Evolutionary conservation across 2,113 vertebrate genomes (phyloP).

Genomic region (Albula goreensis): DNA sequence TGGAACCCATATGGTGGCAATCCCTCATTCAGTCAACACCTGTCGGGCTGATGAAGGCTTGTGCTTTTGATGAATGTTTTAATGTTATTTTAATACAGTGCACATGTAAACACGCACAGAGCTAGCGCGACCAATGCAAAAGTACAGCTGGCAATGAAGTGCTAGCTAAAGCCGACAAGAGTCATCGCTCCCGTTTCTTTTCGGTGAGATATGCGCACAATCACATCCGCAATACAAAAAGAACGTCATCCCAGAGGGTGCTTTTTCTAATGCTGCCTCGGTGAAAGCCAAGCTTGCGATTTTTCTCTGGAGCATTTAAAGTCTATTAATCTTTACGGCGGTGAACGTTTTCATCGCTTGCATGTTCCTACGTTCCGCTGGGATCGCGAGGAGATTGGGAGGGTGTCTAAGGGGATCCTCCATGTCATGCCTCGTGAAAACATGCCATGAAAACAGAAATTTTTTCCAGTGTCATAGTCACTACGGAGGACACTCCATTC

Average conservation of each 20-base stretch:
- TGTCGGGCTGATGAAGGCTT: slow-evolving; percentile 11
- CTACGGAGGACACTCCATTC: not conserved
- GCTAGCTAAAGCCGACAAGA: not conserved
- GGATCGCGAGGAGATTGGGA: not conserved
- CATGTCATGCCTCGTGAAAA: not conserved
- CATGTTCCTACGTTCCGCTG: not conserved
- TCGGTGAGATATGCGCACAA: not conserved
- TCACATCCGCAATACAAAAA: not conserved
- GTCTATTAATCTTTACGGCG: not conserved
- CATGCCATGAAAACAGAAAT: not conserved
- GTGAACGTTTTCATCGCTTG: not conserved
- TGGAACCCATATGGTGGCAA: slow-evolving; percentile 23
- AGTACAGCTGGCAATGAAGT: not conserved
- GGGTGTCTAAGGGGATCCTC: not conserved
- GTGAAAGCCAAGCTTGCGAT: not conserved
- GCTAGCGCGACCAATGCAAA: not conserved
- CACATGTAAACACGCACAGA: slow-evolving; percentile 5
- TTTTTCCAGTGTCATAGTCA: not conserved
- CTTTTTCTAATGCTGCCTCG: not conserved
- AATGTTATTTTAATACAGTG: slow-evolving; percentile 20
- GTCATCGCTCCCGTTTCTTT: not conserved
- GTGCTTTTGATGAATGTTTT: slow-evolving; percentile 18
- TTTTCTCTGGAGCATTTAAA: not conserved
- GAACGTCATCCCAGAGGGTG: not conserved
- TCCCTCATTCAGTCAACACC: slow-evolving; percentile 27